Percentiles rank a stretch among this genome's conserved stretches.
phyloP scores from a whole-genome alignment of 2,797 vertebrate genomes.

The Miichthys miiuy region DNA sequence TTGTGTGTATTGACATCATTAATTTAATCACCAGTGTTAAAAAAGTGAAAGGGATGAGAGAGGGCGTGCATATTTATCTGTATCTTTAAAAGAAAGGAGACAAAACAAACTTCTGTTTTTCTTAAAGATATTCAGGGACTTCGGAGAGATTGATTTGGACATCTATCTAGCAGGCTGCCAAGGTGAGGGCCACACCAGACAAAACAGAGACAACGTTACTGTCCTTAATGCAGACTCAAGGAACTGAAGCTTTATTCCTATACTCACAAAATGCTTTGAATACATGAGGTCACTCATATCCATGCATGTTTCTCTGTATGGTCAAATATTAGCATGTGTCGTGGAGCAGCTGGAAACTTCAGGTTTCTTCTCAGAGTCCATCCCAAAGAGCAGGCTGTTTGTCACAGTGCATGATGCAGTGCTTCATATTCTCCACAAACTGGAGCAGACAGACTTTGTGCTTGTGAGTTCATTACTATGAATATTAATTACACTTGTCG shows the following conservation, averaged over 20 bases:
- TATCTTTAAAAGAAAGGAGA: not conserved
- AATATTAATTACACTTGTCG: too few species aligned
- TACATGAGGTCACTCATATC: constrained; percentile 3
- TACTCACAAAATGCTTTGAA: constrained; percentile 15
- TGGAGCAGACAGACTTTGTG: not conserved
- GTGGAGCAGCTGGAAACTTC: constrained; percentile 89
- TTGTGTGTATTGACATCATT: not conserved
- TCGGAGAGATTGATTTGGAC: constrained; percentile 89
- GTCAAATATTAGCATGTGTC: constrained; percentile 82
- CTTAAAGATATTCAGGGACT: constrained; percentile 91
- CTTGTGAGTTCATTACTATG: not conserved
- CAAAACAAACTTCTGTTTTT: not conserved
- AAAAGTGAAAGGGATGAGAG: too few species aligned
- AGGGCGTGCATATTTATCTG: not conserved
- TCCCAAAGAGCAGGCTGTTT: constrained; percentile 90
- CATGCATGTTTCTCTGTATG: constrained; percentile 27
- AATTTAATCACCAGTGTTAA: not conserved
- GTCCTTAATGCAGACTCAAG: constrained; percentile 39
- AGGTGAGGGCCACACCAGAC: constrained; percentile 80
- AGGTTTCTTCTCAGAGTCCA: constrained; percentile 87
- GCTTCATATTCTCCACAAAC: constrained; percentile 70
- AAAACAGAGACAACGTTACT: constrained; percentile 44
- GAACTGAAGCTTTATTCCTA: constrained; percentile 23
- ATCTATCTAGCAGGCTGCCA: constrained; percentile 90
- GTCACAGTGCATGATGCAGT: constrained; percentile 89